phyloP scores from a whole-genome alignment of 2,113 vertebrate genomes.

The Amazona guildingii region DNA sequence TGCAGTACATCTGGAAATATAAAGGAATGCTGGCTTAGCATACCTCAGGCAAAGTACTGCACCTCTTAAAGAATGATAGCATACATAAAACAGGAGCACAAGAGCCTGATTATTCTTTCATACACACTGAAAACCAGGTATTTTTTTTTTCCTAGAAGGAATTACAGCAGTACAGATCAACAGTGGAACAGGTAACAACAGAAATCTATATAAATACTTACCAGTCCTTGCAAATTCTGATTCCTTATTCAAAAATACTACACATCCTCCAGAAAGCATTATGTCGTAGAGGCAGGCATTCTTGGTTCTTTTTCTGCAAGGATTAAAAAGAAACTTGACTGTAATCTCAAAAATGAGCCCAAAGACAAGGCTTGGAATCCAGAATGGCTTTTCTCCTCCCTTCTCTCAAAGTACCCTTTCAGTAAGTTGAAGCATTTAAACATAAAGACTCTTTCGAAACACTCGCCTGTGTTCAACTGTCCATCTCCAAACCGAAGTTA shows the following conservation, averaged over 20 bases:
- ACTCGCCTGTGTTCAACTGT: neutral
- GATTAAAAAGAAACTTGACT: neutral
- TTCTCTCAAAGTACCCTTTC: neutral
- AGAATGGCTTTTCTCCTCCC: neutral
- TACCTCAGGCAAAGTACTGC: neutral
- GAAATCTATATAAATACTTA: neutral
- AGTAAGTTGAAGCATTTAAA: neutral
- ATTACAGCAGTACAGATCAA: neutral
- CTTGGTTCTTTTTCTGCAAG: neutral
- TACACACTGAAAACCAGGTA: neutral
- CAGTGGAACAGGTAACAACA: neutral
- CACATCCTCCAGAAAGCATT: neutral
- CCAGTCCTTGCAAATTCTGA: neutral
- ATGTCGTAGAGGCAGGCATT: neutral
- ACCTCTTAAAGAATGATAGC: neutral
- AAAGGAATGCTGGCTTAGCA: slow-evolving; percentile 2
- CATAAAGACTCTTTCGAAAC: neutral
- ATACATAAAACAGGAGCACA: neutral
- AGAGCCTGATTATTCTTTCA: neutral
- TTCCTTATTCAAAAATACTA: neutral
- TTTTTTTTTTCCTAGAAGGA: neutral
- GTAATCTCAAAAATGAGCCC: neutral
- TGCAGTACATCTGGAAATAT: neutral
- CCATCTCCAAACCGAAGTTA: neutral
- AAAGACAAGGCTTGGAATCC: neutral